Evolutionary conservation across 2,888 invertebrate species (phyloP), one percentile per base, ranked within the genome.

Genomic region (Chirona hameri): DNA sequence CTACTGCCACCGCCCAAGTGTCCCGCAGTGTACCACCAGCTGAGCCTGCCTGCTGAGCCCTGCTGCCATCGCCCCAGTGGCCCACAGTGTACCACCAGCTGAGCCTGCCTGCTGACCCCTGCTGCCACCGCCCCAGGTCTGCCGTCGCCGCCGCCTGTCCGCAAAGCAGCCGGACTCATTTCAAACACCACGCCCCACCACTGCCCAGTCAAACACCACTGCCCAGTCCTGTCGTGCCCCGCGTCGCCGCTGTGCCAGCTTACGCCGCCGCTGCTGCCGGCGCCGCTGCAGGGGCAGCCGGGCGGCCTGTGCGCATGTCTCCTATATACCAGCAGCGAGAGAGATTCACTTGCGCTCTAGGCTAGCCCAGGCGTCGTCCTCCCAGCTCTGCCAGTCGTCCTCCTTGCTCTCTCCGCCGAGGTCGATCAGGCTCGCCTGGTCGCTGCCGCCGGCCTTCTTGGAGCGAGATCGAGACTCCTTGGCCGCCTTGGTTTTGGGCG

Each of bases 381-480:
- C 76, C 76, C 76, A 76, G 39, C 76, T 76, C 76, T 76, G 76
- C 76, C 76, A 76, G 21, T 76, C 76, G 39, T 76, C 76, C 76
- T 76, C 76, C 76, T 76, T 76, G 76, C 18, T 18, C 31, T 76
- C 76, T 48, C 48, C 48, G 76, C 76, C 76, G 21, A 76, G 76
- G 39, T 76, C 76, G 76, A 76, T 76, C 39, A 76, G 76, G 2
- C 27, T 27, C 21, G 15, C 21, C 76, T 76, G 76, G 76, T 76
- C 76, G 39, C 76, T 76, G 39, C 39, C 39, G 69, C 29, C 69
- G 12, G 76, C 31, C 76, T n/a, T 39, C 76, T 39, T 39, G 21
- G 21, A 14, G 76, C 31, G 10, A 27, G 27, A 4, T 9, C 27
- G 18, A 21, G 31, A 21, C 76, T 29, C 76, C 76, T 76, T 76